Evolutionary conservation across 92 coral and sea anemone species (phyloP).

Genomic region (Zoanthus solanderi): DNA sequence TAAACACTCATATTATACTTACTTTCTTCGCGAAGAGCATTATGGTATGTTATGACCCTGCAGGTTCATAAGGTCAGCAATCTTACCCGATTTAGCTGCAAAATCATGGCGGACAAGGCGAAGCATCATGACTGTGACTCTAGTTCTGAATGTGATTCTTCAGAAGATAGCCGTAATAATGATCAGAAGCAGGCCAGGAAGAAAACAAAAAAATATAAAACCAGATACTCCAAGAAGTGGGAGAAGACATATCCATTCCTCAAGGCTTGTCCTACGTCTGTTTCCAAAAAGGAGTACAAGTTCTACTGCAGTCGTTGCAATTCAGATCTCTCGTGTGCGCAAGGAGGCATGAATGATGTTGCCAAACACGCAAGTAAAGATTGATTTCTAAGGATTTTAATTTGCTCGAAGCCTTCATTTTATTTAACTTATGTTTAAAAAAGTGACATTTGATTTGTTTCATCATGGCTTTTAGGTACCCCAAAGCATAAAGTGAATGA

Average conservation of each 20-base stretch:
- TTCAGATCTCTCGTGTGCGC: conserved; percentile 61
- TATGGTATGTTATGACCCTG: not conserved
- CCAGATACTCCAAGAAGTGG: conserved; percentile 59
- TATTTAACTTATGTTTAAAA: not conserved
- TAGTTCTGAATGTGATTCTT: not conserved
- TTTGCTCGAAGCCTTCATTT: not conserved
- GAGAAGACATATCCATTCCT: conserved; percentile 61
- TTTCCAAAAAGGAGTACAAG: conserved; percentile 61
- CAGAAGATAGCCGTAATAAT: conserved; percentile 23
- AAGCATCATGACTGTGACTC: not conserved
- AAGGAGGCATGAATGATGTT: conserved; percentile 47
- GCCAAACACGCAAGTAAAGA: conserved; percentile 18
- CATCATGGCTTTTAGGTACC: conserved; percentile 48
- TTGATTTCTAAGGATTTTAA: not conserved
- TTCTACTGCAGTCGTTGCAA: conserved; percentile 63
- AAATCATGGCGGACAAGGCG: conserved; percentile 13
- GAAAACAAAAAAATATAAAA: conserved; percentile 47
- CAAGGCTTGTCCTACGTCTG: conserved; percentile 53
- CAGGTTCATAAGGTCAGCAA: conserved; percentile 51
- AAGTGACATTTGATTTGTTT: not conserved
- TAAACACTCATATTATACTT: not conserved
- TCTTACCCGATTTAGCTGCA: conserved; percentile 28
- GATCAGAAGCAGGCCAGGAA: conserved; percentile 45
- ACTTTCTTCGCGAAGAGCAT: not conserved
- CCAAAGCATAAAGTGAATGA: conserved; percentile 57